Base-by-base conservation (phyloP, 1,140 invertebrate species). In the Euura saliciscinereae region DNA sequence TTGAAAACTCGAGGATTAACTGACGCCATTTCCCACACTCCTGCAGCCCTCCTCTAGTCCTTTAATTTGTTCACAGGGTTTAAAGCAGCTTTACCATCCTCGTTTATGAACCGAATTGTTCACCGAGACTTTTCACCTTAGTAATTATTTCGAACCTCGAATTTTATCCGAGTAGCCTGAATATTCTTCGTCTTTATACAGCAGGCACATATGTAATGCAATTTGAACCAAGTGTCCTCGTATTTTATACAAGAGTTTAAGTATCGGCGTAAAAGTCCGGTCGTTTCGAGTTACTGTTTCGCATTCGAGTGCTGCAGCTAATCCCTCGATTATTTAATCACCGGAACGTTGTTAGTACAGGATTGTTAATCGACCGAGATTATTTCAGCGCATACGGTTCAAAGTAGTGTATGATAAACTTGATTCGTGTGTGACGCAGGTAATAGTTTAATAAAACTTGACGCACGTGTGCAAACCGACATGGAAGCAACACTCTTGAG, bases 1-100 rank as follows among this genome's bases (percentile, higher is more conserved):
- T 59, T 59, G 51, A 59, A 59, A 59, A 59, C 51, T 59, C 8
- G 51, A 11, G 51, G 51, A 59, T 59, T 59, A 59, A 59, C 51
- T 59, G 51, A n/a, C 51, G 51, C 10, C 51, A n/a, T 11, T 59
- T 59, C 8, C 51, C 51, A 59, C 13, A 28, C 28, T 28, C 28
- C 28, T 28, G 28, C 0, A 28, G 28, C 28, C 28, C 28, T 28
- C 28, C 13, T 6, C 51, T 59, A 59, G 51, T 59, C 51, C 28
- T 28, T 28, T 28, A 28, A 28, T 59, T 59, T 59, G 51, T 59
- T 59, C 51, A 8, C 8, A 59, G 51, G 13, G 51, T 59, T 59
- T 11, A 59, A n/a, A n/a, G 51, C 10, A 59, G 13, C 51, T 59
- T 59, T 59, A 4, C 51, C 28, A 28, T 59, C 51, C 51, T 59